A percentile compares a stretch with the other conserved stretches of the same genome.
phyloP scores from a whole-genome alignment of 2,113 vertebrate genomes.

The Callocephalon fimbriatum region DNA sequence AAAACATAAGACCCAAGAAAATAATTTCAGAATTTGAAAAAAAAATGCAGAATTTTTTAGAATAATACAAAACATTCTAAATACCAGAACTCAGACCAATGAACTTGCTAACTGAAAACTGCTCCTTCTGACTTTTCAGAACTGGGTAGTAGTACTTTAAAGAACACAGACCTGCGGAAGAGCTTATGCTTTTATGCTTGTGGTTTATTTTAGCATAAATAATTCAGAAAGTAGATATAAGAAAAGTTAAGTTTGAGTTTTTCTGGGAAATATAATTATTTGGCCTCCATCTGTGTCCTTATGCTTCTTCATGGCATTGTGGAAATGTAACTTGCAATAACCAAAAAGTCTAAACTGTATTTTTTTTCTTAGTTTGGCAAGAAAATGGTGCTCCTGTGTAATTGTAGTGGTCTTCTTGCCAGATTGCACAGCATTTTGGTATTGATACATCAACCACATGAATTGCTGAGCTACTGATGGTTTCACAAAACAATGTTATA shows the following conservation, averaged over 20 bases:
- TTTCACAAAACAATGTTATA: background rate
- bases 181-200: background rate
- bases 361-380: background rate
- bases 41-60: accelerated
- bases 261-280: background rate
- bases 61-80: background rate
- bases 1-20: background rate
- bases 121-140: background rate
- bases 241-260: background rate
- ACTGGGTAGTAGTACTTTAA: background rate
- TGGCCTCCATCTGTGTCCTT: background rate
- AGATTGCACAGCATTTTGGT: background rate
- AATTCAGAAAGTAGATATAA: background rate
- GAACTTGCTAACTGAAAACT: background rate
- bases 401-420: background rate
- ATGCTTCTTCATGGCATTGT: background rate
- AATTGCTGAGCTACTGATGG: background rate
- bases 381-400: background rate
- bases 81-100: background rate
- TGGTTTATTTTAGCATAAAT: background rate
- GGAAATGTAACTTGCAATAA: background rate
- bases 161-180: background rate
- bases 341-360: background rate
- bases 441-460: background rate
- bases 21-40: background rate